phyloP scores from a whole-genome alignment of 2,888 invertebrate species.

The Drosophila setosimentum region DNA sequence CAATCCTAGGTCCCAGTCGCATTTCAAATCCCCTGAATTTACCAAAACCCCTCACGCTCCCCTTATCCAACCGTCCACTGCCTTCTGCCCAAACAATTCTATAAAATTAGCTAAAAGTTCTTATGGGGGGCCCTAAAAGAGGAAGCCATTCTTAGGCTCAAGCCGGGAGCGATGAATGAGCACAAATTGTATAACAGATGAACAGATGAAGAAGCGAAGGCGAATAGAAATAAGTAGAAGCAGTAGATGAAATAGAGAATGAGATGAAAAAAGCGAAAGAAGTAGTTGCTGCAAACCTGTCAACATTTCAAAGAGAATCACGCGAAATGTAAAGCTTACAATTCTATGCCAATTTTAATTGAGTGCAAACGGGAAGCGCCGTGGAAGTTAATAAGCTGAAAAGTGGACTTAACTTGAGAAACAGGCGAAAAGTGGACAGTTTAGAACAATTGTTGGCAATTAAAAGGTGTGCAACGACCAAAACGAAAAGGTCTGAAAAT shows the following conservation, averaged over 20 bases:
- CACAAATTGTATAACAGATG: slow-evolving; percentile 67
- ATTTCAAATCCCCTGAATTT: slow-evolving; percentile 13
- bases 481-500: not conserved
- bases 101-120: slow-evolving; percentile 75
- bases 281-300: slow-evolving; percentile 23
- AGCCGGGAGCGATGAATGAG: slow-evolving; percentile 68
- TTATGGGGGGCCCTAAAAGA: slow-evolving; percentile 32
- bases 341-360: slow-evolving; percentile 75
- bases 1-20: slow-evolving; percentile 13
- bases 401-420: slow-evolving; percentile 47
- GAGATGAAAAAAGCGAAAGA: slow-evolving; percentile 4
- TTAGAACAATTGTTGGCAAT: slow-evolving; percentile 62
- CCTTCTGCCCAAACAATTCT: slow-evolving; percentile 68
- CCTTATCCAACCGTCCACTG: not conserved
- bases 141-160: slow-evolving; percentile 73
- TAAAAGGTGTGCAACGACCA: slow-evolving; percentile 50
- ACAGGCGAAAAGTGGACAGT: slow-evolving; percentile 20
- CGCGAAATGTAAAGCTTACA: slow-evolving; percentile 55
- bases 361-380: slow-evolving; percentile 59
- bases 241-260: slow-evolving; percentile 6
- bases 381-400: slow-evolving; percentile 66
- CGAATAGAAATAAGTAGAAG: slow-evolving; percentile 42
- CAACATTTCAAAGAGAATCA: slow-evolving; percentile 42
- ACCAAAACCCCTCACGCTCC: not conserved
- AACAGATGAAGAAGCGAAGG: slow-evolving; percentile 56